Evolutionary conservation across 2,888 invertebrate genomes (phyloP).

Genomic region (Eilema caniola): DNA sequence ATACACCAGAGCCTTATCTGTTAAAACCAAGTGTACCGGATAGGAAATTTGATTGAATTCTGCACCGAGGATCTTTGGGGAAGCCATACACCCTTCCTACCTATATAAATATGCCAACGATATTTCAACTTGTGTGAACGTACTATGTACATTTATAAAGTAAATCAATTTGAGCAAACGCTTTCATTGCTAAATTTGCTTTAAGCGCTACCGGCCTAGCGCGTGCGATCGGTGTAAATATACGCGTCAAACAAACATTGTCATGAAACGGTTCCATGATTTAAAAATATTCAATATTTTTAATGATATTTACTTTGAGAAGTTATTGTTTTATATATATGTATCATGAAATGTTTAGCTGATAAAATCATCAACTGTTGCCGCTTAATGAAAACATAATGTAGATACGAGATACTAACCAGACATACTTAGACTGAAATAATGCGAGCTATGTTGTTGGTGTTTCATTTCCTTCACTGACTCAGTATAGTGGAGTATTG

Average conservation of each 20-base stretch:
- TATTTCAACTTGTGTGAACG: neutral
- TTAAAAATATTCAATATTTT: neutral
- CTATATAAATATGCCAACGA: neutral
- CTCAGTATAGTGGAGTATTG: neutral
- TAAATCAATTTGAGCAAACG: neutral
- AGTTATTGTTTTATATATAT: neutral
- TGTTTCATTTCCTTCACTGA: neutral
- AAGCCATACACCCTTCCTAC: neutral
- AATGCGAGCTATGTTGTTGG: neutral
- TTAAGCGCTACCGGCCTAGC: slow-evolving; percentile 21
- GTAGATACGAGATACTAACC: neutral
- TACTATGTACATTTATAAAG: neutral
- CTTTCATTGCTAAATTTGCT: slow-evolving; percentile 26
- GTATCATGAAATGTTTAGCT: neutral
- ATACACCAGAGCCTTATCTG: no score
- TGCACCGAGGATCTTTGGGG: no score
- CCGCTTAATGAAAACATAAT: neutral
- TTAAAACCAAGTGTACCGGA: no score
- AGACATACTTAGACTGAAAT: neutral
- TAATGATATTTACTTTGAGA: neutral
- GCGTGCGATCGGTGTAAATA: slow-evolving; percentile 29
- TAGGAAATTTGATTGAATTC: no score
- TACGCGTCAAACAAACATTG: slow-evolving; percentile 13
- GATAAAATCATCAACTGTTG: neutral
- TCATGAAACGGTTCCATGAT: neutral